These are phyloP conservation scores for Cosmia pyralina DNA, from an alignment of 2,888 invertebrate species.

Conservation along the genomic window DNA sequence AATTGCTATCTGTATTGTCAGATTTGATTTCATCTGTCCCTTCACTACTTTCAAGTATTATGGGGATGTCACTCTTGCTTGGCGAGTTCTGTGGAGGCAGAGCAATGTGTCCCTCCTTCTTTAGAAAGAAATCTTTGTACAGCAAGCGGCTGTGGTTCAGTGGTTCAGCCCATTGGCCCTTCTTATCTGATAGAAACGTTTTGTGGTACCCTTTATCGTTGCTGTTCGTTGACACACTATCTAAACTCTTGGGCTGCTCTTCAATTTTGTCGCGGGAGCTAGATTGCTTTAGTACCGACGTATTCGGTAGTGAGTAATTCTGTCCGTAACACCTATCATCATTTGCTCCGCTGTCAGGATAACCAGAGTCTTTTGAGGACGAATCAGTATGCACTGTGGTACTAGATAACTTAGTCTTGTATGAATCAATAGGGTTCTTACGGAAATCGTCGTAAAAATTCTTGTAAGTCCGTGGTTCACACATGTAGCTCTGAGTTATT, in stretches of 20 bases:
- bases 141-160: slow-evolving; percentile 86
- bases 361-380: slow-evolving; percentile 87
- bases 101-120: slow-evolving; percentile 83
- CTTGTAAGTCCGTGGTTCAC: slow-evolving; percentile 79
- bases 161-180: slow-evolving; percentile 78
- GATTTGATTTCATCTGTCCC: slow-evolving; percentile 58
- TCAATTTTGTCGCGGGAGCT: slow-evolving; percentile 72
- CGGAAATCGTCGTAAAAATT: slow-evolving; percentile 85
- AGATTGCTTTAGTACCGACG: slow-evolving; percentile 74
- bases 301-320: slow-evolving; percentile 80
- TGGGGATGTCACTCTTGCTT: slow-evolving; percentile 68
- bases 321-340: slow-evolving; percentile 79
- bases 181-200: slow-evolving; percentile 73
- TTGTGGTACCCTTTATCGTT: slow-evolving; percentile 77
- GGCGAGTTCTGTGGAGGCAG: slow-evolving; percentile 84
- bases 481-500: slow-evolving; percentile 69
- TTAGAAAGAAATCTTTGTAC: slow-evolving; percentile 87
- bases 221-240: slow-evolving; percentile 76
- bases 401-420: slow-evolving; percentile 78
- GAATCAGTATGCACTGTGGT: slow-evolving; percentile 81
- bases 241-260: slow-evolving; percentile 83
- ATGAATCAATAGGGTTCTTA: slow-evolving; percentile 69
- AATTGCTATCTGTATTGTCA: slow-evolving; percentile 71
- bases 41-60: slow-evolving; percentile 69
- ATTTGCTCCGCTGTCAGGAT: slow-evolving; percentile 81